phyloP scores from a whole-genome alignment of 2,113 vertebrate genomes.

The Cebus imitator region DNA sequence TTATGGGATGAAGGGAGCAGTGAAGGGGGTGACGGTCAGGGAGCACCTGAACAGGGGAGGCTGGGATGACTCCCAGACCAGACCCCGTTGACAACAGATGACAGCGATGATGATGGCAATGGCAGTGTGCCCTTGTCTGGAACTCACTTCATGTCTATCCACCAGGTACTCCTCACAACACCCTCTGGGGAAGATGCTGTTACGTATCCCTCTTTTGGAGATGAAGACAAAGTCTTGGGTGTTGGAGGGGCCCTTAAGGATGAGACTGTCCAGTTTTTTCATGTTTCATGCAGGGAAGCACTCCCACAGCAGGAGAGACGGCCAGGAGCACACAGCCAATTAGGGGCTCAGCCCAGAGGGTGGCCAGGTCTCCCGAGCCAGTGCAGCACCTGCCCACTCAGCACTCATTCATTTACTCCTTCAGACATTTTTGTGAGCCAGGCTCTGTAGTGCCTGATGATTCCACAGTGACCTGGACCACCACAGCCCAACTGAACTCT shows the following conservation, averaged over 20 bases:
- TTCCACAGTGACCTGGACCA: fast-evolving
- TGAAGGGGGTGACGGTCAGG: background rate
- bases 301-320: too few relatives aligned
- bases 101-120: fast-evolving
- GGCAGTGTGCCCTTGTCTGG: fast-evolving
- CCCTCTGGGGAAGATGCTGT: background rate
- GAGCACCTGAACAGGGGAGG: background rate
- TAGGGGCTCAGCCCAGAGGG: background rate
- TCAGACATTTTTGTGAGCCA: background rate
- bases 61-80: background rate
- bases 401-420: background rate
- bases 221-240: background rate
- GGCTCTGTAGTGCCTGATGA: background rate
- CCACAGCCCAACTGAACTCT: too few relatives aligned
- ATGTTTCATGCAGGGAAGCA: background rate
- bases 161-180: background rate
- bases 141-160: fast-evolving
- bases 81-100: background rate
- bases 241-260: background rate
- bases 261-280: background rate
- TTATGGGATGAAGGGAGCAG: too few relatives aligned
- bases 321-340: background rate
- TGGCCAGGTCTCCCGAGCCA: background rate
- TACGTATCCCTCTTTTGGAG: background rate
- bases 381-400: fast-evolving